A percentile compares a stretch with the other conserved stretches of the same genome.
These are phyloP conservation scores for Anableps anableps DNA, from an alignment of 2,797 vertebrate species.

Conservation along the genomic window DNA sequence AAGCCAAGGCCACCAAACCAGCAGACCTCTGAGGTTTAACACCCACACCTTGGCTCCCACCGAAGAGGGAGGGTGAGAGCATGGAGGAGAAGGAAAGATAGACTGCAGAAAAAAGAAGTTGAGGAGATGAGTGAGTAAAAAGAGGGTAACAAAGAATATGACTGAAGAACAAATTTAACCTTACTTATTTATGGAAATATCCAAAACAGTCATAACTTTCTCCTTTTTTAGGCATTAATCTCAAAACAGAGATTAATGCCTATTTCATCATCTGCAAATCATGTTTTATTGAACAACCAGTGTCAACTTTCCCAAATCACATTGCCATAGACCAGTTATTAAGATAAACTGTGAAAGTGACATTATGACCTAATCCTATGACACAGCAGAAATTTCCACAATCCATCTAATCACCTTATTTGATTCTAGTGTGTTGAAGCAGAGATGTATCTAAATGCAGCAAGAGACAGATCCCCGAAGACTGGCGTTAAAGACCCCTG, in stretches of 20 bases:
- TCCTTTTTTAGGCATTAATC: too few relatives aligned
- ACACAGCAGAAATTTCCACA: background rate
- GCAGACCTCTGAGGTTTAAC: conserved; percentile 67
- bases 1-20: conserved; percentile 80
- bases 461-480: background rate
- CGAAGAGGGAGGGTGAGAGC: background rate
- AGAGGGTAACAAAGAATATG: background rate
- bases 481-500: background rate
- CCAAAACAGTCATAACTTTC: background rate
- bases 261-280: background rate
- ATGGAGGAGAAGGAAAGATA: background rate
- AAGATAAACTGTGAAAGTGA: background rate
- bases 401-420: too few relatives aligned
- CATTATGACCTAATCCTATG: background rate
- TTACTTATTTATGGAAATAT: background rate
- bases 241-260: background rate
- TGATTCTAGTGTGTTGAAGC: background rate
- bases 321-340: background rate
- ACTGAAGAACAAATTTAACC: background rate
- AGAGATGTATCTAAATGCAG: background rate
- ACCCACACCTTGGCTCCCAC: conserved; percentile 69
- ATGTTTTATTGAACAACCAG: background rate
- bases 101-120: background rate
- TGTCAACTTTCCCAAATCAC: background rate
- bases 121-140: background rate